Evolutionary conservation across 2,113 vertebrate genomes (phyloP), one percentile per base, ranked within the genome.

Genomic region (Psettodes erumei): DNA sequence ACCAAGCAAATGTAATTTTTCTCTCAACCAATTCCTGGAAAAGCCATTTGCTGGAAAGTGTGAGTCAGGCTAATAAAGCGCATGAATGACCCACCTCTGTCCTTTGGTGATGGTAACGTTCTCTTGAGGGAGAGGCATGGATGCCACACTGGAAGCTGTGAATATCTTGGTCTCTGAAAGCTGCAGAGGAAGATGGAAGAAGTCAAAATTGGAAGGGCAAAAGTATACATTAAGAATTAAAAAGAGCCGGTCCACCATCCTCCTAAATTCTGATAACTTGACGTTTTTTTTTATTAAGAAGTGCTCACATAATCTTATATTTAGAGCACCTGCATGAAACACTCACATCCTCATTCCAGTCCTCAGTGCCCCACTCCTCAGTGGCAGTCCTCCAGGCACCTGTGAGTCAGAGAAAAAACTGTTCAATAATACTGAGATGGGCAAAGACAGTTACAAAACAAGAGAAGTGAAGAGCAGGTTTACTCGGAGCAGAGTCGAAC

Each of bases 341-440:
- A 96, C 98, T 91, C 92, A 99, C 98, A 94, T 99, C 98, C 94
- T 99, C 98, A 92, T 96, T 98, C 97, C 97, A 99, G 91, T 99
- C 98, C 92, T 99, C 98, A 13, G 97, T 99, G 79, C 97, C 98
- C 98, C 98, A 99, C 50, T 99, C 98, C 86, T 99, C 98, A 15
- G 96, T 95, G 0, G 96, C 93, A 33, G 95, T 93, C 88, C 96
- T 96, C 98, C 98, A 99, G 0, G 97, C 96, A 91, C 96, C 98
- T 99, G 25, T 1, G 45, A 71, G 80, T 71, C 30, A 53, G 42
- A 64, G 58, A 68, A 42, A 28, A 85, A 84, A 77, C 10, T 1
- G 63, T 65, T 81, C 87, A 94, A 90, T 91, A 92, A 89, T 79
- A 89, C 84, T 81, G 83, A 80, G 76, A 87, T 81, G 70, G 80